These are phyloP conservation scores for Siniperca obscura DNA, from an alignment of 2,797 vertebrate species.

Conservation along the genomic window DNA sequence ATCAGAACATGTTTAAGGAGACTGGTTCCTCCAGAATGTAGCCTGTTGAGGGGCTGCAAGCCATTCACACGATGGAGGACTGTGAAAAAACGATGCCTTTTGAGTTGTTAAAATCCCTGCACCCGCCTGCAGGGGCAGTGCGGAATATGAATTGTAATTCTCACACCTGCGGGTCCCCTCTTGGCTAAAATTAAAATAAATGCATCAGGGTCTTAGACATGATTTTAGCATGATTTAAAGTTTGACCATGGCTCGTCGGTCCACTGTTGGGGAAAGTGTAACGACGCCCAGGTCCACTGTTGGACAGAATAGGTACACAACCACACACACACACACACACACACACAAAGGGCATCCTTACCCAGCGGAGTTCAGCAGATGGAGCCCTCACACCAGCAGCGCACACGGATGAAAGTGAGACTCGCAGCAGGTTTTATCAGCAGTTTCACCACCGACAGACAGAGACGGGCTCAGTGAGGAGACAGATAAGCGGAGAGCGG, in stretches of 20 bases:
- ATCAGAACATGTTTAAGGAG: background rate
- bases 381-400: conserved; percentile 73
- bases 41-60: background rate
- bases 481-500: conserved; percentile 31
- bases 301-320: background rate
- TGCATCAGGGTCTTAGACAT: background rate
- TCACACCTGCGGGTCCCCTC: background rate
- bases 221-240: background rate
- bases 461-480: conserved; percentile 14
- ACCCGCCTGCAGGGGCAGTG: background rate
- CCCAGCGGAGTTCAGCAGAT: conserved; percentile 65
- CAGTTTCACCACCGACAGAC: conserved; percentile 35
- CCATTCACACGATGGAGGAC: background rate
- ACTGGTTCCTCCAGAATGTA: background rate
- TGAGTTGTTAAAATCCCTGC: background rate
- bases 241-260: background rate
- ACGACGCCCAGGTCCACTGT: background rate
- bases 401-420: conserved; percentile 52
- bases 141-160: background rate
- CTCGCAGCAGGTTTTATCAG: conserved; percentile 47
- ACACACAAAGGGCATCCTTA: conserved; percentile 23
- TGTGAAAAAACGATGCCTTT: background rate
- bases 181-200: background rate
- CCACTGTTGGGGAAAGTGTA: background rate
- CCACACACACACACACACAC: background rate